These are phyloP conservation scores for Pluvialis apricaria DNA, from an alignment of 2,113 vertebrate genomes.

Conservation along the genomic window DNA sequence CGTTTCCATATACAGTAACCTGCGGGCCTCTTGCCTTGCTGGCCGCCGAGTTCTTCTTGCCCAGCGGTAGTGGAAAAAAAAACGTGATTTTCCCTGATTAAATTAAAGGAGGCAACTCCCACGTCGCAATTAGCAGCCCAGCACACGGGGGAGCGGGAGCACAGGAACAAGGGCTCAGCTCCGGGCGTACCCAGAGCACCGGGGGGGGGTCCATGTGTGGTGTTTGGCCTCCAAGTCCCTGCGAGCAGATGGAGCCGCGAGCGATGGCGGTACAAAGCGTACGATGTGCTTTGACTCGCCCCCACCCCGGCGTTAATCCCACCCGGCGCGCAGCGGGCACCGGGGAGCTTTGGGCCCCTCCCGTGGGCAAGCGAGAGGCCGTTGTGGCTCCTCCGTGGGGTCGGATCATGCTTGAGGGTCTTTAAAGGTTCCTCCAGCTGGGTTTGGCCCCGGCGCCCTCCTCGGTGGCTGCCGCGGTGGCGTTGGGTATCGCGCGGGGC, in stretches of 20 bases:
- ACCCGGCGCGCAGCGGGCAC: accelerated
- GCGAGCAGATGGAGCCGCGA: background rate
- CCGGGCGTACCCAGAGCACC: accelerated
- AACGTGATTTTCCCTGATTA: background rate
- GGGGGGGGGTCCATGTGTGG: accelerated
- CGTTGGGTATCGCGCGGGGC: background rate
- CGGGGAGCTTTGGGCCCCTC: background rate
- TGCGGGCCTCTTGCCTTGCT: background rate
- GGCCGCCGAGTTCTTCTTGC: background rate
- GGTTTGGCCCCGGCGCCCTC: background rate
- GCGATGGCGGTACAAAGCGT: accelerated
- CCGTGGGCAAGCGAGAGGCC: background rate
- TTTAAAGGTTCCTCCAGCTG: background rate
- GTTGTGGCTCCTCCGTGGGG: accelerated
- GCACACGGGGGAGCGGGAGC: background rate
- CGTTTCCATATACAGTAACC: background rate
- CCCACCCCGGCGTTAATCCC: background rate
- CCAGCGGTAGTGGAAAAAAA: background rate
- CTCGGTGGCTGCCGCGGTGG: accelerated
- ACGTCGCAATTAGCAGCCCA: background rate
- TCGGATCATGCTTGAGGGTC: accelerated
- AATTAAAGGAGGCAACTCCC: background rate
- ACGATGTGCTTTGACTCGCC: background rate
- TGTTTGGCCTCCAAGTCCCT: accelerated
- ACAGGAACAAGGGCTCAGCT: background rate